Base-by-base conservation (phyloP, 1,140 invertebrate genomes). In the Proctacanthus coquilletti region DNA sequence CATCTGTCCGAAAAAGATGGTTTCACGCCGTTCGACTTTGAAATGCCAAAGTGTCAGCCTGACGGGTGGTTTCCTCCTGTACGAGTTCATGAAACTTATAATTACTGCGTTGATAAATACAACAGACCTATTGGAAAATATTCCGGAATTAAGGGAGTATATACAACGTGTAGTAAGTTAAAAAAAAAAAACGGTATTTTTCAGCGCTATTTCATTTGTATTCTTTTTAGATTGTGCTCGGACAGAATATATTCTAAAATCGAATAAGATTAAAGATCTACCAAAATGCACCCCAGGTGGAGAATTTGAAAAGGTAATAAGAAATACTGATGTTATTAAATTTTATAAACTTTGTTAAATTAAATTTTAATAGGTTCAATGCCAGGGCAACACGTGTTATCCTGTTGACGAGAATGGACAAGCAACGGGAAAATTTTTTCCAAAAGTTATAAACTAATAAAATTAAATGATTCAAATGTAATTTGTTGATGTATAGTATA, bases 351-450 rank as follows among this genome's bases (percentile, higher is more conserved):
- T n/a, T n/a, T n/a, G 6, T 25, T 25, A n/a, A 25, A 25, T 25
- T 25, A 39, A 33, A 41, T 0, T 53, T 68, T 35, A 73, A n/a
- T 9, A 33, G 31, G 11, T 33, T 10, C 31, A 76, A 48, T 75
- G 72, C 48, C 60, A 66, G 9, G 52, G 68, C 8, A 68, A 69
- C 1, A 31, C 53, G 18, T 75, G 72, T 47, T 64, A 66, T 27
- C 75, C 72, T 47, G 73, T 75, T 0, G 65, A 75, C 46, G 29
- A 41, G 2, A 62, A 75, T 46, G 74, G 74, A 2, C n/a, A n/a
- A n/a, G n/a, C n/a, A 18, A 18, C n/a, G n/a, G n/a, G n/a, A n/a
- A n/a, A n/a, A n/a, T n/a, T n/a, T n/a, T n/a, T n/a, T n/a, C n/a
- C n/a, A n/a, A n/a, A n/a, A n/a, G n/a, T n/a, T n/a, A n/a, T n/a